Evolutionary conservation across 2,113 vertebrate genomes (phyloP).

Genomic region (Erinaceus europaeus): DNA sequence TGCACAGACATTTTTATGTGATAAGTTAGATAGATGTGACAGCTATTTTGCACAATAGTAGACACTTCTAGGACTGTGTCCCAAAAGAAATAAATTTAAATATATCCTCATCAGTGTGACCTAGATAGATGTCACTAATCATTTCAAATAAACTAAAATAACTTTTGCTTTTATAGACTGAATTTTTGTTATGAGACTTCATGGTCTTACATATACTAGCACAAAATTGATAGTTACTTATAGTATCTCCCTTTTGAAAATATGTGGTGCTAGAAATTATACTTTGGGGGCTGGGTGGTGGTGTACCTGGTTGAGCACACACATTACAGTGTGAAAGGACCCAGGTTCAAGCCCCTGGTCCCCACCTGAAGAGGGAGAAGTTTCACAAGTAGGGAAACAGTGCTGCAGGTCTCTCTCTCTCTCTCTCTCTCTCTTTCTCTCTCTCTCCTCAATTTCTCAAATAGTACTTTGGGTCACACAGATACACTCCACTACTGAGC

Average conservation of each 20-base stretch:
- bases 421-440: too few species aligned
- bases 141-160: conserved; percentile 16
- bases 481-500: too few species aligned
- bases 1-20: conserved; percentile 37
- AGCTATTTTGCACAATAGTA: conserved; percentile 4
- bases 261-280: too few species aligned
- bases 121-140: not conserved
- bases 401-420: too few species aligned
- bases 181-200: not conserved
- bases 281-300: too few species aligned
- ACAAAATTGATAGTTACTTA: not conserved
- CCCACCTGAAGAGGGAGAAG: too few species aligned
- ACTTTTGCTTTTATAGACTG: not conserved
- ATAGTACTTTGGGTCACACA: too few species aligned
- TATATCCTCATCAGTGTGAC: not conserved
- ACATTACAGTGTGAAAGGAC: too few species aligned
- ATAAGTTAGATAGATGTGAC: conserved; percentile 29
- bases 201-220: not conserved
- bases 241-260: conserved; percentile 11
- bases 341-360: too few species aligned
- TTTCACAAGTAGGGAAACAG: too few species aligned
- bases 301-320: too few species aligned
- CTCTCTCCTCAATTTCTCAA: too few species aligned
- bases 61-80: not conserved
- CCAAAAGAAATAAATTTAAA: conserved; percentile 31